Base-by-base conservation (phyloP, 2,797 vertebrate species). In the Leptodactylus fallax region DNA sequence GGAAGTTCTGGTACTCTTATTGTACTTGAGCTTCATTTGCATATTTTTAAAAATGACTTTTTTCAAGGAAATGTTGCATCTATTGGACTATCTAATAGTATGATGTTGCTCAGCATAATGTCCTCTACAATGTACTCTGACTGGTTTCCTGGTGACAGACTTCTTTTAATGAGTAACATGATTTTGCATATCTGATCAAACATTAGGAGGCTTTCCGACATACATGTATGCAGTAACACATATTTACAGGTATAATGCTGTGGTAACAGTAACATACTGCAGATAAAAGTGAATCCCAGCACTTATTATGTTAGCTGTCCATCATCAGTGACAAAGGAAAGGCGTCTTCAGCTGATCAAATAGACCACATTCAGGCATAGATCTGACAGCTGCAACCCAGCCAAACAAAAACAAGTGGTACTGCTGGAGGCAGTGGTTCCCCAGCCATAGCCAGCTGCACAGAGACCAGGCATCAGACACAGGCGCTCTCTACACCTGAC, bases 271-370 rank as follows among this genome's bases (percentile, higher is more conserved):
- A 56, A 55, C 72, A 65, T 71, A 23, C 25, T 45, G 25, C 85
- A 79, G 76, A 71, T 79, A 69, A 79, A 79, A 69, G 61, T 69
- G 61, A 79, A 71, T 65, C 25, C 56, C 61, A 8, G 61, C 65
- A 86, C 55, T 69, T n/a, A 79, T 79, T 86, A 79, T 79, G 74
- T 79, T 58, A 56, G 58, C 85, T 56, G 85, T 69, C 45, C 17
- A 47, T 86, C 85, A 86, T 86, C 51, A 71, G 76, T 60, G 60
- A 56, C 51, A 87, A 78, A 87, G 83, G 61, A 79, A 83, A 87
- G 60, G 19, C 58, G 19, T 56, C 72, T 55, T 83, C 85, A 87
- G 69, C 79, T 72, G 55, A 81, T 74, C 79, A 87, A 61, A 74
- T 87, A 71, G 74, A 61, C 47, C n/a, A 55, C 16, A 79, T 69